Evolutionary conservation across 2,888 invertebrate genomes (phyloP), one percentile per base, ranked within the genome.

Genomic region (Erpobdella octoculata): DNA sequence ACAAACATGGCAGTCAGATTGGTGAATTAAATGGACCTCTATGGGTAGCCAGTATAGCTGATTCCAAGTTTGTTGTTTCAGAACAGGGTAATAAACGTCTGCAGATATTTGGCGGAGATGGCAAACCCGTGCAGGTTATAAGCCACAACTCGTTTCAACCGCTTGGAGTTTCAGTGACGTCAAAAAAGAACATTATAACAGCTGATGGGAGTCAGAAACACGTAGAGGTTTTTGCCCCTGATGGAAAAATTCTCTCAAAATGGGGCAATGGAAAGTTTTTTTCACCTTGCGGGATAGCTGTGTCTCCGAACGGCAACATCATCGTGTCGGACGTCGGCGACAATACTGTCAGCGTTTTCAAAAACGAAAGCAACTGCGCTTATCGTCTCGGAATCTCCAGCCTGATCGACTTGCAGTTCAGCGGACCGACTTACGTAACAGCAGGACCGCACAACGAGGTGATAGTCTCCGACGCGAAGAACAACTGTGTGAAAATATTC

Each of bases 1-100:
- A 31, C 28, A 38, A 18, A n/a, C 61, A 67, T 28, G 74, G 74
- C 21, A 61, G 53, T 41, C 33, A 35, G 25, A 71, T 66, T 6
- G 72, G 76, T 2, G 76, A 76, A 48, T 37, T 77, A 18, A 65
- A 72, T 9, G 76, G 77, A 33, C 76, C 77, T 1, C 70, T 77
- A 1, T 74, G 76, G 15, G 74, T 77, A 33, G 74, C 75, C 37
- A 75, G 76, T 46, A 61, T 77, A 2, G 70, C 73, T 12, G 74
- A 73, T 31, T 76, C 74, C 2, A 74, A 76, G 21, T 73, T 77
- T 38, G 74, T 73, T 18, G 75, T 77, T 2, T 68, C 74, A 0
- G 77, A 77, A 59, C 75, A 74, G 73, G 76, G 76, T 58, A 77
- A 77, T 71, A 76, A 76, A 67, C 65, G 77, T 36, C 28, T 77